Conservation (phyloP, 2,888 invertebrate species). For the Leucophenga maculata region DNA sequence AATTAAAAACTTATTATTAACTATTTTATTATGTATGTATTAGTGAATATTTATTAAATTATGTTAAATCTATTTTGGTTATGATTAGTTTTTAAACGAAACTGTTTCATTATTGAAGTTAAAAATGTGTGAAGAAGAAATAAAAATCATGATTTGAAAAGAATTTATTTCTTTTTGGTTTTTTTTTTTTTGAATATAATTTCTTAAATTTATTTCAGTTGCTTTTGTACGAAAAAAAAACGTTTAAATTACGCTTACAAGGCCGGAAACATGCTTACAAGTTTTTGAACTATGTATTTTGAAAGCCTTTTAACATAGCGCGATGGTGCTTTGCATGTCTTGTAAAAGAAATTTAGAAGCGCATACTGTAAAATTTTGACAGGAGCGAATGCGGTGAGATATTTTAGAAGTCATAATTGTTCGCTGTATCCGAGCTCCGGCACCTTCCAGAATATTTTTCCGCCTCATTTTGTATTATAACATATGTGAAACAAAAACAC, state of each 20-base stretch:
- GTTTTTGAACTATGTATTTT: conserved; percentile 62
- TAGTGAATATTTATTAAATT: conserved; percentile 65
- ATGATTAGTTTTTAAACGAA: conserved; percentile 67
- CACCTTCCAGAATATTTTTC: no score
- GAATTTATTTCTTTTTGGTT: conserved; percentile 40
- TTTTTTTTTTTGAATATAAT: conserved; percentile 26
- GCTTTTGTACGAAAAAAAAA: conserved; percentile 10
- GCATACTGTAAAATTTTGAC: conserved; percentile 19
- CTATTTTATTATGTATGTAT: conserved; percentile 26
- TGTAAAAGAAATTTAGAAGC: conserved; percentile 7
- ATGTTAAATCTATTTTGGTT: conserved; percentile 64
- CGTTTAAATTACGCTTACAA: conserved; percentile 20
- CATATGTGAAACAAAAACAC: no score
- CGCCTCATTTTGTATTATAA: no score
- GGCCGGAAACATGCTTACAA: conserved; percentile 63
- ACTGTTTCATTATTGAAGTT: conserved; percentile 51
- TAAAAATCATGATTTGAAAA: conserved; percentile 48
- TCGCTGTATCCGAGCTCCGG: no score
- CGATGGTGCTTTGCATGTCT: conserved; percentile 20
- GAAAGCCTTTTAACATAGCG: conserved; percentile 51
- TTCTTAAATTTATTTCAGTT: background rate
- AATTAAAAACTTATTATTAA: conserved; percentile 49
- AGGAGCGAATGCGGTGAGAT: no score
- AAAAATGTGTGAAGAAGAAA: conserved; percentile 50
- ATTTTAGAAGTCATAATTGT: no score